Evolutionary conservation across 2,797 vertebrate genomes (phyloP).

Genomic region (Scomberomorus guttatus): DNA sequence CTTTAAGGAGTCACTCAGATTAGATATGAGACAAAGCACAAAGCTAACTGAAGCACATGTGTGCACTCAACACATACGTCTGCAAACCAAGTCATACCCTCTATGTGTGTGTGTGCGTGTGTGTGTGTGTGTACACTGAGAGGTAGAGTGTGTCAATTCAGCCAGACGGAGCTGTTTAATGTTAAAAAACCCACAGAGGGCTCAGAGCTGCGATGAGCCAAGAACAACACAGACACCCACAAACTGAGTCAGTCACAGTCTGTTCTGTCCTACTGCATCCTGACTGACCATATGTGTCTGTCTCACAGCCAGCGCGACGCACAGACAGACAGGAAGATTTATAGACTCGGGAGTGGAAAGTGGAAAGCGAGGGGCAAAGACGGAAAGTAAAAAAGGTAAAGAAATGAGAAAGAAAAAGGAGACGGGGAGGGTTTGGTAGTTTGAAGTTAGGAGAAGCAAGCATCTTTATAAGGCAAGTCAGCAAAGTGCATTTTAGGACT

Average conservation of each 20-base stretch:
- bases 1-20: background rate
- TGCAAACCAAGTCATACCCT: constrained; percentile 15
- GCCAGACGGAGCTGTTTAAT: constrained; percentile 66
- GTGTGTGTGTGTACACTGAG: constrained; percentile 29
- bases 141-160: constrained; percentile 14
- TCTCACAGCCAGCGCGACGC: constrained; percentile 11
- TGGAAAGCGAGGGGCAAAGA: constrained; percentile 11
- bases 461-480: constrained; percentile 56
- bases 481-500: constrained; percentile 64
- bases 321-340: constrained; percentile 2
- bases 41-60: background rate
- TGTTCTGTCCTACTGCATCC: constrained; percentile 67
- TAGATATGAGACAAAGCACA: background rate
- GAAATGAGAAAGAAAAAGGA: background rate
- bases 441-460: constrained; percentile 23
- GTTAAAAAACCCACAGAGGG: constrained; percentile 65
- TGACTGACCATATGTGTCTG: constrained; percentile 34
- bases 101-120: constrained; percentile 14
- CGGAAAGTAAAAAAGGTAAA: background rate
- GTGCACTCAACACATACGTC: constrained; percentile 1
- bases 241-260: constrained; percentile 85
- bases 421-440: constrained; percentile 1
- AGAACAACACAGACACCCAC: constrained; percentile 85
- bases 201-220: constrained; percentile 74
- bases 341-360: constrained; percentile 5